Conservation (phyloP, 2,888 invertebrate genomes). For the Scaptomyza caliginosa region DNA sequence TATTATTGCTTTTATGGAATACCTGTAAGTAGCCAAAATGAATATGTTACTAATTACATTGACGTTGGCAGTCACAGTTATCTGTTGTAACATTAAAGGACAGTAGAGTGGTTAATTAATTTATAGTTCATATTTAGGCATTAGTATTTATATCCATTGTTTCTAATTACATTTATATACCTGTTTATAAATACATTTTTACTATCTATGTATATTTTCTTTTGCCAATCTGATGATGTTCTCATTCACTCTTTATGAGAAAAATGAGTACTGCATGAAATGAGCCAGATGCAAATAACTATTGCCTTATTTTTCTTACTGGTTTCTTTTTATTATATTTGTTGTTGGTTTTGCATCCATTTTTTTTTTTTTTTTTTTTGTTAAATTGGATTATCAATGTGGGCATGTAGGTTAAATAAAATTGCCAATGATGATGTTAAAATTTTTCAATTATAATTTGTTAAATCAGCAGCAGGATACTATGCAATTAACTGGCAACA, state of each 20-base stretch:
- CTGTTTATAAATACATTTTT: constrained; percentile 11
- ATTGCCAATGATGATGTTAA: constrained; percentile 60
- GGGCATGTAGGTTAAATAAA: no score
- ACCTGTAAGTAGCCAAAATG: no score
- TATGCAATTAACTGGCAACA: constrained; percentile 14
- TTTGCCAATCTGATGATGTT: constrained; percentile 3
- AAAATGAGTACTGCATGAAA: constrained; percentile 12
- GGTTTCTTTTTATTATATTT: constrained; percentile 10
- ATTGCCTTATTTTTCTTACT: constrained; percentile 3
- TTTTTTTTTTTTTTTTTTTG: no score
- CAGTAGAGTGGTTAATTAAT: constrained; percentile 14
- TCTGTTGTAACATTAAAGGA: no score
- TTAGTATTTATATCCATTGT: background rate
- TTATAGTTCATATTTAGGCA: background rate
- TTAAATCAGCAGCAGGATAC: constrained; percentile 55
- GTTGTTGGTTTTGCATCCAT: constrained; percentile 13
- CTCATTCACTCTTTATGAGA: constrained; percentile 27
- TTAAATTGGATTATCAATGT: constrained; percentile 72
- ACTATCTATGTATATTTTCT: no score
- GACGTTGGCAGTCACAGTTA: constrained; percentile 20
- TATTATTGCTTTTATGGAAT: no score
- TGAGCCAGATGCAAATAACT: background rate
- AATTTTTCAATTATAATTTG: constrained; percentile 70
- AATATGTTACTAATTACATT: no score
- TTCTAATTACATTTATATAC: constrained; percentile 2